Percentiles rank a stretch among this genome's conserved stretches.
phyloP scores from a whole-genome alignment of 2,888 invertebrate species.

The Tipula helvola region DNA sequence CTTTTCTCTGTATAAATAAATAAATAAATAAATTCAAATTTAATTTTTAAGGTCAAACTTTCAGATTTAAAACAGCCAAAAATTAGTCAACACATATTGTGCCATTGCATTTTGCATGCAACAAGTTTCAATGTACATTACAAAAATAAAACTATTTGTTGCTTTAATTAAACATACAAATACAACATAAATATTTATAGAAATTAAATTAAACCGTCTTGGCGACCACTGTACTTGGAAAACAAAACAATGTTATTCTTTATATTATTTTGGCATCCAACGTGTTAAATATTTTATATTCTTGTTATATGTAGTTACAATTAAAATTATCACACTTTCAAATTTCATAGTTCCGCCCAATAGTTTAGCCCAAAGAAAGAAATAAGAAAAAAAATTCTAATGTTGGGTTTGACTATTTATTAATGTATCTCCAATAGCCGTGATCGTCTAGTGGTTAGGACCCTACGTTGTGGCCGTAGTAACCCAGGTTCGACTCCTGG shows the following conservation, averaged over 20 bases:
- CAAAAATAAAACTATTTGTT: too few relatives aligned
- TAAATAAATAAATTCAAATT: too few relatives aligned
- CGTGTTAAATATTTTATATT: neutral
- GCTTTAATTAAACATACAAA: too few relatives aligned
- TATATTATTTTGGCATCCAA: neutral
- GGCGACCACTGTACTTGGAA: neutral
- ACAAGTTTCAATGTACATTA: too few relatives aligned
- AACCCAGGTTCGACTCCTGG: constrained; percentile 50
- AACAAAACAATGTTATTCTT: neutral
- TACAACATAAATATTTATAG: too few relatives aligned
- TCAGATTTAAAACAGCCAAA: too few relatives aligned
- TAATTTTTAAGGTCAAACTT: too few relatives aligned
- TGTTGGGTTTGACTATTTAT: neutral
- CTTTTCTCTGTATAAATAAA: too few relatives aligned
- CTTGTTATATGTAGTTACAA: neutral
- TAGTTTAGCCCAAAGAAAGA: neutral
- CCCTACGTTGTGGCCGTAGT: constrained; percentile 49
- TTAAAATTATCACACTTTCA: neutral
- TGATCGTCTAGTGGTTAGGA: constrained; percentile 35
- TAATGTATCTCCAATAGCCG: constrained; percentile 13
- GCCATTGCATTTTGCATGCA: too few relatives aligned
- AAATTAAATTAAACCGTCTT: too few relatives aligned
- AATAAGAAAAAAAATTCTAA: neutral
- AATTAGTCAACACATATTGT: too few relatives aligned
- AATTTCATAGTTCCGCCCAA: neutral